Evolutionary conservation across 2,888 invertebrate species (phyloP).

Genomic region (Therioaphis trifolii): DNA sequence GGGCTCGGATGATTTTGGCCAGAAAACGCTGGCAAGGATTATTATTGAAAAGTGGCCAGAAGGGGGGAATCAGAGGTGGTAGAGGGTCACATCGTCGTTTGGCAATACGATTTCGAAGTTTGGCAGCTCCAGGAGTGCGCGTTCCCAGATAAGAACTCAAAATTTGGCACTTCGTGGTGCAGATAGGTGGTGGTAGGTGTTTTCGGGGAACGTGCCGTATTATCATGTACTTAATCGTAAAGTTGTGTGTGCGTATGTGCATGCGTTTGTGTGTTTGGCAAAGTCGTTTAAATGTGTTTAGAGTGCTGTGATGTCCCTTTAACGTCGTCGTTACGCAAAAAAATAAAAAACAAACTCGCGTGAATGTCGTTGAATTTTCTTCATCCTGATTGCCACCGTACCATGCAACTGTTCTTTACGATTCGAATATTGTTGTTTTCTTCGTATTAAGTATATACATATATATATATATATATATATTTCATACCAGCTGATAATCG

Average conservation of each 20-base stretch:
- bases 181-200: constrained; percentile 15
- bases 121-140: constrained; percentile 56
- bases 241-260: not conserved
- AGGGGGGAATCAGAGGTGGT: not conserved
- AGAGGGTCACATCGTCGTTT: constrained; percentile 54
- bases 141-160: constrained; percentile 60
- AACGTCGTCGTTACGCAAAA: not conserved
- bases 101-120: constrained; percentile 60
- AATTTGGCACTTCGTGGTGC: constrained; percentile 51
- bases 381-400: no score
- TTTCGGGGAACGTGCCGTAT: constrained; percentile 8
- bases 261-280: not conserved
- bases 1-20: constrained; percentile 49
- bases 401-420: no score
- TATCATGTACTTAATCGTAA: constrained; percentile 39
- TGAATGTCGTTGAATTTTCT: no score
- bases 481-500: constrained; percentile 4
- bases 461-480: not conserved
- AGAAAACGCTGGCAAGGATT: constrained; percentile 62
- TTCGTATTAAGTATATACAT: not conserved
- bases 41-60: constrained; percentile 63
- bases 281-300: constrained; percentile 9
- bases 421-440: not conserved
- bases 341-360: no score
- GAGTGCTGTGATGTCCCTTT: not conserved